A percentile compares a stretch with the other conserved stretches of the same genome.
Evolutionary conservation across 2,888 invertebrate species (phyloP).

Genomic region (Junonia oenone): DNA sequence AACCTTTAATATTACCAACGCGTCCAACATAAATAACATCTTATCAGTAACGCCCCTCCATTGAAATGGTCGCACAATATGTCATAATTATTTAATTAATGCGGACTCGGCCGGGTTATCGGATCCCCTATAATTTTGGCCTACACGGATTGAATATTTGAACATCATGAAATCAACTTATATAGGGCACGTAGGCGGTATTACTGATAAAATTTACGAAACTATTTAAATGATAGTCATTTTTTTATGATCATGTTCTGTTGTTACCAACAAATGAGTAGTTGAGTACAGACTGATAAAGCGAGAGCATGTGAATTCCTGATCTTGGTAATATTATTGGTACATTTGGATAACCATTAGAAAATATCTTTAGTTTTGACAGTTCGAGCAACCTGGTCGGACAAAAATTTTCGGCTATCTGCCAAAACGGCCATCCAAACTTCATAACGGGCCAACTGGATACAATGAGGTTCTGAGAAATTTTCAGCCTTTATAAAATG

Average conservation of each 20-base stretch:
- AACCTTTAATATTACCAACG: constrained; percentile 20
- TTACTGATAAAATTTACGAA: neutral
- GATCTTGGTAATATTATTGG: no score
- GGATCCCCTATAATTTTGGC: constrained; percentile 56
- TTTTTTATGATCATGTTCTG: neutral
- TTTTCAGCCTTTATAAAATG: no score
- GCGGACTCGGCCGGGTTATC: constrained; percentile 64
- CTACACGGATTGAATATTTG: constrained; percentile 45
- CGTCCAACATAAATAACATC: constrained; percentile 40
- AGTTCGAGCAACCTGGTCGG: no score
- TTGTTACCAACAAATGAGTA: neutral
- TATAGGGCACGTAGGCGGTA: constrained; percentile 3
- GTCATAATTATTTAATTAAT: constrained; percentile 79
- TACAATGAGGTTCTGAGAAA: no score
- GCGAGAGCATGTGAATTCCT: no score
- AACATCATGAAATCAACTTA: constrained; percentile 14
- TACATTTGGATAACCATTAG: no score
- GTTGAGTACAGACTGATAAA: neutral
- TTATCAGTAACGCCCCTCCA: constrained; percentile 66
- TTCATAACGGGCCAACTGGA: no score
- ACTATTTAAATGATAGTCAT: neutral
- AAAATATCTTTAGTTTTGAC: no score
- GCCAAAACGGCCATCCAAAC: no score
- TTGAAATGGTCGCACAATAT: constrained; percentile 71
- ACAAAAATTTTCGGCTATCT: no score